Base-by-base conservation (phyloP, 2,888 invertebrate species). In the Pemphredon lugubris region DNA sequence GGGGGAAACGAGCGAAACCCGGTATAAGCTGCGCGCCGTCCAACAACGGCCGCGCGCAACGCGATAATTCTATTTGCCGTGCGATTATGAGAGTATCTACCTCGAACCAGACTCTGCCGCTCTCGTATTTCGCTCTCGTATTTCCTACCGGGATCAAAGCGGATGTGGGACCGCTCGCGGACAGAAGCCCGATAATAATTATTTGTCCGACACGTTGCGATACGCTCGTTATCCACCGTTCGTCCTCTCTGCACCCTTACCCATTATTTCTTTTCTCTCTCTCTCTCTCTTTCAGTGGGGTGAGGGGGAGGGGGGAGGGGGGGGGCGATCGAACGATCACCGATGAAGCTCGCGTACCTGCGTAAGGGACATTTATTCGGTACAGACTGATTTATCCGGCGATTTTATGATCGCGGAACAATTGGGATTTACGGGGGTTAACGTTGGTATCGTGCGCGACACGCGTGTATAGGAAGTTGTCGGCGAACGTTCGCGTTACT, bases 41-140 rank as follows among this genome's bases (percentile, higher is more conserved):
- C 68, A 58, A 77, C 55, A 66, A 66, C 70, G 70, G 74, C 64
- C 77, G 75, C 77, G 79, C 74, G 83, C 84, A 86, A 84, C 83
- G 86, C 83, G 87, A 88, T 89, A 88, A 88, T 89, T 89, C 89
- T 86, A 88, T 88, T 89, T 87, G 84, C 83, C 84, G 75, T 83
- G 82, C 88, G 88, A 89, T 89, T 89, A 89, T 87, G 87, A 88
- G 86, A 88, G 87, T 89, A 89, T 89, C 87, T 84, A 81, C 84
- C 83, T 84, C 84, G 82, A 75, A 83, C 84, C 88, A 88, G 88
- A 84, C 85, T 75, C 74, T 54, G 63, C 67, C 73, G 71, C 80
- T 78, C 82, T 78, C 77, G 80, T 85, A 77, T 83, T 83, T 77
- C 77, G 78, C 74, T 79, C 83, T 77, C 82, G 81, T 79, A 81